Base-by-base conservation (phyloP, 2,888 invertebrate species). In the Acrocyrtus sp. region DNA sequence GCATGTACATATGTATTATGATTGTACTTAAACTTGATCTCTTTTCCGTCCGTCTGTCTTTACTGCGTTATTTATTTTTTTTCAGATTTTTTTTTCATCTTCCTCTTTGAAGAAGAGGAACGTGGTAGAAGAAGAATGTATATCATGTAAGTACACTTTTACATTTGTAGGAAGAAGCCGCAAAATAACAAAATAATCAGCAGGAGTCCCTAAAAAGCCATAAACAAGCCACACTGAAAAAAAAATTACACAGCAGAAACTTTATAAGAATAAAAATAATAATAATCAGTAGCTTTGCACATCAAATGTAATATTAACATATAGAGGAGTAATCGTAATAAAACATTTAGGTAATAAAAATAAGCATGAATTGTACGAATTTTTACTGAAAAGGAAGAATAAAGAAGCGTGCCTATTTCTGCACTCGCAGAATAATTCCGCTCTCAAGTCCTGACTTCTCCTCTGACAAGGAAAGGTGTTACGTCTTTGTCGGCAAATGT, bases 201-300 rank as follows among this genome's bases (percentile, higher is more conserved):
- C 62, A 53, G 50, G 51, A 62, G 62, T 51, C 41, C 26, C n/a
- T n/a, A n/a, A 24, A 41, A 62, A 62, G 41, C 62, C 62, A 62
- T 48, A 48, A 61, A 50, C 45, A 61, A 51, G 39, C 62, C 50
- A 51, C 62, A 62, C 5, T n/a, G 34, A 34, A 34, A 34, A 34
- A 8, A 34, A 5, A 34, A 34, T 8, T 34, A 34, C 12, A 34
- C 5, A 34, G 34, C 34, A n/a, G n/a, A n/a, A 34, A 34, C 34
- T 5, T 34, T 8, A 34, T 12, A 34, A 34, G 5, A 34, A 34
- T 34, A 34, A 34, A 5, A 34, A 34, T 34, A 34, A 34, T 34
- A 34, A n/a, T n/a, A n/a, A n/a, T n/a, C n/a, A n/a, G n/a, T n/a
- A n/a, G n/a, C n/a, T n/a, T 34, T 34, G 34, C 34, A 34, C 6